phyloP scores from a whole-genome alignment of 1,140 invertebrate genomes.

The Sesamia nonagrioides region DNA sequence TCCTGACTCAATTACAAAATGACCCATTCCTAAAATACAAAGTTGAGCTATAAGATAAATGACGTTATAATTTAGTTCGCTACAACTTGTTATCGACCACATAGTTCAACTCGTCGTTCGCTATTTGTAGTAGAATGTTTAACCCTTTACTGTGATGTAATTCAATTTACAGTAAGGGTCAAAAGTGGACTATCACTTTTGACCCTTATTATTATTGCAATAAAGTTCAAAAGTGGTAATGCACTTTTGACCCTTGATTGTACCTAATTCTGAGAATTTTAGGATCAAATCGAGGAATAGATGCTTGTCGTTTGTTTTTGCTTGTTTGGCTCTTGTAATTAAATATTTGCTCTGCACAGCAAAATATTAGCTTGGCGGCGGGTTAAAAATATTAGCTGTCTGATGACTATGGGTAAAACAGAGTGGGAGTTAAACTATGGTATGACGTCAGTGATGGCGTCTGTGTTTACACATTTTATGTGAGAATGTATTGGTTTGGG shows the following conservation, averaged over 20 bases:
- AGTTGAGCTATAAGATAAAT: constrained; percentile 5
- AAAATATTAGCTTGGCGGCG: too few species aligned
- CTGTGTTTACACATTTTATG: constrained; percentile 21
- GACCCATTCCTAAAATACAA: not conserved
- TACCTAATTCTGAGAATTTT: not conserved
- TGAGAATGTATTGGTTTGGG: constrained; percentile 10
- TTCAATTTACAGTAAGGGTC: not conserved
- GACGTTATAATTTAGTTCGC: not conserved
- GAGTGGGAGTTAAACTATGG: constrained; percentile 11
- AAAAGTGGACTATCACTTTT: too few species aligned
- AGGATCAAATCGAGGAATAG: not conserved
- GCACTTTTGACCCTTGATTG: too few species aligned
- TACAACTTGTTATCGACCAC: constrained; percentile 4
- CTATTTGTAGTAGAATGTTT: not conserved
- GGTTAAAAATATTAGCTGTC: not conserved
- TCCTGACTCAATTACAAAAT: not conserved
- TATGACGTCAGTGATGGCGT: constrained; percentile 20
- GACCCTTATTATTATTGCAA: too few species aligned
- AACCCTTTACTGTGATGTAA: not conserved
- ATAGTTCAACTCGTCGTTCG: not conserved
- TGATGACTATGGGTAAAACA: not conserved
- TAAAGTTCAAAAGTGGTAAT: too few species aligned
- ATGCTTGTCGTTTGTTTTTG: not conserved
- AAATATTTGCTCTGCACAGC: not conserved
- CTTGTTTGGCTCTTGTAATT: not conserved